Base-by-base conservation (phyloP, 2,113 vertebrate species). In the Columba livia region DNA sequence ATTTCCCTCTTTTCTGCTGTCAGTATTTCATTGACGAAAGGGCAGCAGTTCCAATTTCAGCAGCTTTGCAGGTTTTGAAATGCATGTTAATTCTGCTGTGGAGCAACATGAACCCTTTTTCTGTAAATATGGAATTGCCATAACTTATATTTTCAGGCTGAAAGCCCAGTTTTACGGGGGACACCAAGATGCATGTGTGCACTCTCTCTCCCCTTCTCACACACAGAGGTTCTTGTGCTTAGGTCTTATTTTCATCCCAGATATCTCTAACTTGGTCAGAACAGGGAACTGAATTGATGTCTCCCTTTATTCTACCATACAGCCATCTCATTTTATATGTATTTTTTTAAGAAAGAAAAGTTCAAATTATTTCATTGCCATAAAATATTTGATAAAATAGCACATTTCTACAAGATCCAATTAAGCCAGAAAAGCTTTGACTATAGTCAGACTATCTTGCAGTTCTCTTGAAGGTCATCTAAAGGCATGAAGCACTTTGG, bases 381-480 rank as follows among this genome's bases (percentile, higher is more conserved):
- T 24, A 71, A 80, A 86, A 32, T 83, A 47, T 32, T 80, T 86
- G 26, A 66, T 71, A n/a, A 60, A 66, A 84, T 28, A 50, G 9
- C 44, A 71, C 6, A 38, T 15, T 74, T 86, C 40, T 58, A 7
- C 51, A 58, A 15, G 65, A 74, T 78, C 13, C 21, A 81, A 9
- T 53, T 86, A 71, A 90, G 71, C 4, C 20, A 70, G 51, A 31
- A 58, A 51, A 54, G 29, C 69, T 88, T 74, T 50, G 32, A 32
- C 75, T 51, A 1, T 11, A 54, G 75, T 77, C 79, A 86, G 24
- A 38, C 51, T 61, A 5, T 31, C 60, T 67, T 79, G 57, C 17
- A 62, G 61, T 78, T 65, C 56, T 72, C 57, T 53, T 84, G 70
- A 83, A 97, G 90, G 90, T 95, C 95, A 83, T 44, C 60, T 61